A percentile compares a stretch with the other conserved stretches of the same genome.
Conservation (phyloP, 2,797 vertebrate species). For the Tolypeutes matacus region DNA sequence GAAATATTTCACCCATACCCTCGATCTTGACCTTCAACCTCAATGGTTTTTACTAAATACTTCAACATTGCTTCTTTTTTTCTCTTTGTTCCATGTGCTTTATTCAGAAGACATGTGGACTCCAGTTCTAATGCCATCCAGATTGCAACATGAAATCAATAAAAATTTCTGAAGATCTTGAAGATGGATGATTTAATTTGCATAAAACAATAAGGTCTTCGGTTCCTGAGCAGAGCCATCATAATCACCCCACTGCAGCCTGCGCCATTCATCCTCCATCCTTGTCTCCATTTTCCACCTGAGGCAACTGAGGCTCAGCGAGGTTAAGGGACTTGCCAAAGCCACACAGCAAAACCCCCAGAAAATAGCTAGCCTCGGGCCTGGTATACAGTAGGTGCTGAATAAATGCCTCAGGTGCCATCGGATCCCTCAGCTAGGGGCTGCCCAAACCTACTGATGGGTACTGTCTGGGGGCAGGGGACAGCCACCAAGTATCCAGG, state of each 20-base stretch:
- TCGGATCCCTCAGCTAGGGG: background rate
- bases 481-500: background rate
- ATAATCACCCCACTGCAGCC: too few relatives aligned
- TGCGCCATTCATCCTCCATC: background rate
- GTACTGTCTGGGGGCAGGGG: background rate
- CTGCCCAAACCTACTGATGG: background rate
- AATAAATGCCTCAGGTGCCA: background rate
- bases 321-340: background rate
- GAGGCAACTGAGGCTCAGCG: background rate
- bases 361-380: too few relatives aligned
- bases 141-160: background rate
- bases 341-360: background rate
- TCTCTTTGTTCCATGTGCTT: background rate
- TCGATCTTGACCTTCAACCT: background rate
- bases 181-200: background rate
- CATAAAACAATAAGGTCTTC: background rate
- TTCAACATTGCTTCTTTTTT: background rate
- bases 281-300: background rate
- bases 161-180: background rate
- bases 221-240: background rate
- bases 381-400: background rate
- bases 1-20: background rate
- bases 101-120: background rate
- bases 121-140: background rate
- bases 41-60: background rate